A percentile compares a stretch with the other conserved stretches of the same genome.
phyloP scores from a whole-genome alignment of 2,888 invertebrate species.

The Keiferia lycopersicella region DNA sequence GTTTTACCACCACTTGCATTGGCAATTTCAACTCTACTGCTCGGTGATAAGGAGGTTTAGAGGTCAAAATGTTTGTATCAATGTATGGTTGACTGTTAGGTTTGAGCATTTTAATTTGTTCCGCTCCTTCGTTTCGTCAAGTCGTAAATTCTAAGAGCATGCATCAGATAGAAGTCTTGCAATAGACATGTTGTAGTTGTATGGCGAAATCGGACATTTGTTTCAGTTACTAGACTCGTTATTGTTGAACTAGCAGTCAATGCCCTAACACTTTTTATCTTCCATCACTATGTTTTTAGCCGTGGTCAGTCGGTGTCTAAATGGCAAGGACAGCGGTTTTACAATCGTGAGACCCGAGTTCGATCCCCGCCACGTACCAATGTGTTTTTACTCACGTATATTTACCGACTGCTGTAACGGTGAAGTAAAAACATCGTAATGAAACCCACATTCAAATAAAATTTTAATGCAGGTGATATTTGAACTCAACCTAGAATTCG shows the following conservation, averaged over 20 bases:
- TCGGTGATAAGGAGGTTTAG: not conserved
- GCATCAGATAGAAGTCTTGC: conserved; percentile 21
- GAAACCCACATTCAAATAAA: too few relatives aligned
- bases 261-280: not conserved
- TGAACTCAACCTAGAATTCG: too few relatives aligned
- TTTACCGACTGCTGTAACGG: too few relatives aligned
- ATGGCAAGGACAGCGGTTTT: too few relatives aligned
- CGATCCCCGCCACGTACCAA: too few relatives aligned
- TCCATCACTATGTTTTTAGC: not conserved
- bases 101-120: conserved; percentile 18
- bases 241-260: not conserved
- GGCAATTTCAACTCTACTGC: not conserved
- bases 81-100: not conserved
- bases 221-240: not conserved
- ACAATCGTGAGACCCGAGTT: too few relatives aligned
- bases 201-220: not conserved
- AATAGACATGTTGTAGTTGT: conserved; percentile 14
- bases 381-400: too few relatives aligned
- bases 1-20: not conserved
- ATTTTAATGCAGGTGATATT: too few relatives aligned
- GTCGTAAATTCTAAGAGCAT: conserved; percentile 27
- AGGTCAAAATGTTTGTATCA: not conserved
- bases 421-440: too few relatives aligned
- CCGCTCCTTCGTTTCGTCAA: conserved; percentile 24
- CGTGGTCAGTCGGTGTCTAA: too few relatives aligned